phyloP scores from a whole-genome alignment of 2,797 vertebrate species.

The Hypotaenidia philippensis region DNA sequence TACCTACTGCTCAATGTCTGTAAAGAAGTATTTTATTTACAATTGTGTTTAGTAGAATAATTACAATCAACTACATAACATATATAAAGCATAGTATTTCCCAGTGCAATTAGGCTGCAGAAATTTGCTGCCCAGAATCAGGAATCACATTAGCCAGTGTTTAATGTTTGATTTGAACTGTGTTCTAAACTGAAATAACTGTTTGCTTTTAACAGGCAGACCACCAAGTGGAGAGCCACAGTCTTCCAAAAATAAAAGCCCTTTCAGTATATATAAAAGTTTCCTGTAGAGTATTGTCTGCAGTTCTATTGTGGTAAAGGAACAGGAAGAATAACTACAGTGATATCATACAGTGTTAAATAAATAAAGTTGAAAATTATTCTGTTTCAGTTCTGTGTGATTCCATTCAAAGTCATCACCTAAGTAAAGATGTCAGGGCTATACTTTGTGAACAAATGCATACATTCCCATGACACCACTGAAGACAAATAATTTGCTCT shows the following conservation, averaged over 20 bases:
- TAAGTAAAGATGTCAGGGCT: constrained; percentile 19
- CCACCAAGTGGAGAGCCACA: constrained; percentile 9
- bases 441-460: constrained; percentile 47
- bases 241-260: constrained; percentile 66
- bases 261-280: constrained; percentile 52
- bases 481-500: constrained; percentile 21
- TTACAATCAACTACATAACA: neutral
- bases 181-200: constrained; percentile 8
- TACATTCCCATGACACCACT: constrained; percentile 19
- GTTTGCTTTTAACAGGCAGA: constrained; percentile 53
- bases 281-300: constrained; percentile 66
- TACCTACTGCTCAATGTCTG: neutral
- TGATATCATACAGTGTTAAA: constrained; percentile 54
- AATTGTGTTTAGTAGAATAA: neutral
- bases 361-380: constrained; percentile 67
- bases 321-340: constrained; percentile 37
- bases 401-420: constrained; percentile 14
- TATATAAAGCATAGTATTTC: neutral
- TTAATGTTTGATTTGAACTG: neutral
- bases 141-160: neutral
- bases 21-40: neutral
- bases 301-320: constrained; percentile 60
- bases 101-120: neutral
- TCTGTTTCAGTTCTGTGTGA: constrained; percentile 73
- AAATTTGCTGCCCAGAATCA: neutral